These are phyloP conservation scores for Aricia artaxerxes DNA, from an alignment of 2,888 invertebrate genomes.

Conservation along the genomic window DNA sequence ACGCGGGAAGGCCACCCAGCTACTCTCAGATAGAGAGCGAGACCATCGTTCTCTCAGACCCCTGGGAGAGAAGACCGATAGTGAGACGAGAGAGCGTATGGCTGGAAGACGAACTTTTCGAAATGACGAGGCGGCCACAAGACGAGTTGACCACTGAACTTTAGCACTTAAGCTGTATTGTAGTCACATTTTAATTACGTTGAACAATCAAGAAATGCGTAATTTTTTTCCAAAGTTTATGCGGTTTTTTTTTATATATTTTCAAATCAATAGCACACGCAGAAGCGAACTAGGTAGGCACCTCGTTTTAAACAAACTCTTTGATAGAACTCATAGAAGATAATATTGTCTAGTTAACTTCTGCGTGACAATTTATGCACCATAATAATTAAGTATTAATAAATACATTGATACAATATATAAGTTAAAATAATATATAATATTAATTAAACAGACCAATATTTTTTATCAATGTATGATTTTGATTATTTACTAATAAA, in stretches of 20 bases:
- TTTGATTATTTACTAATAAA: neutral
- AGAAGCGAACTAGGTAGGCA: too few relatives aligned
- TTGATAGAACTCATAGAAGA: too few relatives aligned
- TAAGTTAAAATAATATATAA: too few relatives aligned
- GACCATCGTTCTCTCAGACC: slow-evolving; percentile 68
- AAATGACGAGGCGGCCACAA: slow-evolving; percentile 91
- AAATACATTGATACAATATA: too few relatives aligned
- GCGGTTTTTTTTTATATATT: too few relatives aligned
- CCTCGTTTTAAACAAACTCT: too few relatives aligned
- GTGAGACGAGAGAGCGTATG: slow-evolving; percentile 81
- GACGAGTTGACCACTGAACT: slow-evolving; percentile 94
- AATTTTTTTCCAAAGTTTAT: too few relatives aligned
- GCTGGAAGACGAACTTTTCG: slow-evolving; percentile 90
- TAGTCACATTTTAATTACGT: neutral
- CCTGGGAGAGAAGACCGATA: slow-evolving; percentile 75
- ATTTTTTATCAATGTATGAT: neutral
- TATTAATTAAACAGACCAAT: neutral
- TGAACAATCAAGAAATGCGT: neutral
- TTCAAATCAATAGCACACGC: too few relatives aligned
- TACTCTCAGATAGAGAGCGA: slow-evolving; percentile 73
- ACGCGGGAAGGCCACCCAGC: slow-evolving; percentile 76
- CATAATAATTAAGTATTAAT: too few relatives aligned
- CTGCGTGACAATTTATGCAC: too few relatives aligned
- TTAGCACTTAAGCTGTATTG: slow-evolving; percentile 56
- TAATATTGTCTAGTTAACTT: too few relatives aligned